phyloP scores from a whole-genome alignment of 1,140 invertebrate species.

The Aphaenogaster floridana region DNA sequence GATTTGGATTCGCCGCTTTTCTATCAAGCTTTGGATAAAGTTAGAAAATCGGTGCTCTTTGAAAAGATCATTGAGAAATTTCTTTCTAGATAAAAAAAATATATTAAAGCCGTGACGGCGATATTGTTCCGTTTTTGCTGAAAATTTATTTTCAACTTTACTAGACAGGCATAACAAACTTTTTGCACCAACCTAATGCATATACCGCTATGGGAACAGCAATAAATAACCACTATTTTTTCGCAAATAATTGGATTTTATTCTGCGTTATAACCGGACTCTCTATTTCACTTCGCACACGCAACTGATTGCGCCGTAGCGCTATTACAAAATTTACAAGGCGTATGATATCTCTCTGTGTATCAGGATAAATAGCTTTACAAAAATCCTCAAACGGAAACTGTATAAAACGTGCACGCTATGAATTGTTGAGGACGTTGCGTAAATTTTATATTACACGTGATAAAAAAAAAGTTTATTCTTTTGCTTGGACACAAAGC shows the following conservation, averaged over 20 bases:
- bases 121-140: not conserved
- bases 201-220: not conserved
- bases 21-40: no score
- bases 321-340: slow-evolving; percentile 43
- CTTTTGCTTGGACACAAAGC: not conserved
- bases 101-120: no score
- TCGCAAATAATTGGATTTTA: not conserved
- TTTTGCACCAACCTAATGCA: not conserved
- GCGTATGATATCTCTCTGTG: not conserved
- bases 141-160: not conserved
- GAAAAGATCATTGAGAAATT: no score
- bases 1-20: not conserved
- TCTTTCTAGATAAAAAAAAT: no score
- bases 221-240: slow-evolving; percentile 23
- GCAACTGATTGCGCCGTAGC: slow-evolving; percentile 2
- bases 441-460: not conserved
- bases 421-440: slow-evolving; percentile 22
- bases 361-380: slow-evolving; percentile 15
- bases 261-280: not conserved
- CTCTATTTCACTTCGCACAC: not conserved
- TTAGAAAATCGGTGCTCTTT: no score
- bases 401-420: slow-evolving; percentile 10
- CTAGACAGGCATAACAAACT: not conserved
- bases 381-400: slow-evolving; percentile 44
- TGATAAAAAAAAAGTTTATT: not conserved